Base-by-base conservation (phyloP, 2,113 vertebrate species). In the Colinus virginianus region DNA sequence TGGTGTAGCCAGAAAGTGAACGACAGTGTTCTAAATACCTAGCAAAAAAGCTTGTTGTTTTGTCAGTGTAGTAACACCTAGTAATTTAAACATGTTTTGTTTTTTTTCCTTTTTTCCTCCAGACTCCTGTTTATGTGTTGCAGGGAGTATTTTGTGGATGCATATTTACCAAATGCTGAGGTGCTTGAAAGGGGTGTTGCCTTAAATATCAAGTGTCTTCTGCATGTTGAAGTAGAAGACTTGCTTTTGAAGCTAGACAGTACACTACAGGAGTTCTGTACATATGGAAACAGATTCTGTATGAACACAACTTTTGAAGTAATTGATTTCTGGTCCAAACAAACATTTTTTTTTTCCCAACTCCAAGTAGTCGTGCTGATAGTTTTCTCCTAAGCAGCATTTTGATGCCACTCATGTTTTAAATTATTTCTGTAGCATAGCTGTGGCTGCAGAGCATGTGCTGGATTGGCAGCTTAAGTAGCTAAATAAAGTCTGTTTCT, bases 391-490 rank as follows among this genome's bases (percentile, higher is more conserved):
- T 6, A 16, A 36, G 58, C 71, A 40, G 88, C 81, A 45, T 32
- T 90, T 78, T 76, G 38, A 68, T 94, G 11, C 38, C 22, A 56
- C 20, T 88, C 59, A 30, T 38, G 23, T 74, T 80, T 84, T 84
- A 51, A 62, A 79, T 90, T 53, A 46, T 71, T 88, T 86, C 48
- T 81, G 45, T 91, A 69, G 63, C 9, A n/a, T 94, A 56, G 43
- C 48, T 87, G 67, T 86, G 38, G 56, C 69, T 86, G 46, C 69
- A 67, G 66, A 84, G 90, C 79, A 51, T 5, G 2, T 68, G 90
- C 90, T 58, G 43, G 77, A 67, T 48, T 72, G 66, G 36, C 90
- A 90, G 61, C 61, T 88, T 94, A 90, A 86, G 51, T 68, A 86
- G 77, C 61, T 90, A 75, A 55, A 77, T 90, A 62, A 94, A 91